Percentiles rank a stretch among this genome's conserved stretches.
Conservation (phyloP, 2,113 vertebrate genomes). For the Stegostoma tigrinum region DNA sequence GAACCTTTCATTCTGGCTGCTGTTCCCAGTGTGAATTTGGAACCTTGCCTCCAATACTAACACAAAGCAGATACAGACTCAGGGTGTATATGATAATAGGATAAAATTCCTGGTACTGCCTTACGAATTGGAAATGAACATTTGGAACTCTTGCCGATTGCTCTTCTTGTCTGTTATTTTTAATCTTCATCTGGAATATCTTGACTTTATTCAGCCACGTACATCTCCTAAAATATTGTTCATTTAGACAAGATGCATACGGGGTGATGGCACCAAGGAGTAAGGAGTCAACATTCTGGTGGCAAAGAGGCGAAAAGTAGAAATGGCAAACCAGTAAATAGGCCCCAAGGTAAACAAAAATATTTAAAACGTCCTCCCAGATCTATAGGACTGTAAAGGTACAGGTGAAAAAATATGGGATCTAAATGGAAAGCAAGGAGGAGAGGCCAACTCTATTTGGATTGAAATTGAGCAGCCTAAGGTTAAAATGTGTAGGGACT, state of each 20-base stretch:
- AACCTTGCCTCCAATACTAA: background rate
- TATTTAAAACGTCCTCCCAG: background rate
- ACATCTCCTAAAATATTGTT: background rate
- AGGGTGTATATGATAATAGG: background rate
- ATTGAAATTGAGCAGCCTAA: background rate
- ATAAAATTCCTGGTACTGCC: background rate
- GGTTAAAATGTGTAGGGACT: background rate
- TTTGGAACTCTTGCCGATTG: background rate
- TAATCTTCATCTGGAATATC: background rate
- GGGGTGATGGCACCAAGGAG: background rate
- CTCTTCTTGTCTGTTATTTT: background rate
- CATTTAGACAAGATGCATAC: background rate
- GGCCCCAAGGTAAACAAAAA: background rate
- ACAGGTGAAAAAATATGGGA: background rate
- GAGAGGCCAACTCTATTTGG: background rate
- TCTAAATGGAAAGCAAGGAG: background rate
- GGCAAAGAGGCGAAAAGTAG: background rate
- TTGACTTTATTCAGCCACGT: background rate
- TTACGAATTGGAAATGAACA: background rate
- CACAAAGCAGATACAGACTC: background rate
- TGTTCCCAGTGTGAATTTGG: background rate
- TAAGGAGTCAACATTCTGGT: background rate
- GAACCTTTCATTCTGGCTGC: background rate
- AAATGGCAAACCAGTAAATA: background rate
- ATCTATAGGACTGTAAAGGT: background rate